Evolutionary conservation across 2,797 vertebrate species (phyloP).

Genomic region (Alcedo atthis): DNA sequence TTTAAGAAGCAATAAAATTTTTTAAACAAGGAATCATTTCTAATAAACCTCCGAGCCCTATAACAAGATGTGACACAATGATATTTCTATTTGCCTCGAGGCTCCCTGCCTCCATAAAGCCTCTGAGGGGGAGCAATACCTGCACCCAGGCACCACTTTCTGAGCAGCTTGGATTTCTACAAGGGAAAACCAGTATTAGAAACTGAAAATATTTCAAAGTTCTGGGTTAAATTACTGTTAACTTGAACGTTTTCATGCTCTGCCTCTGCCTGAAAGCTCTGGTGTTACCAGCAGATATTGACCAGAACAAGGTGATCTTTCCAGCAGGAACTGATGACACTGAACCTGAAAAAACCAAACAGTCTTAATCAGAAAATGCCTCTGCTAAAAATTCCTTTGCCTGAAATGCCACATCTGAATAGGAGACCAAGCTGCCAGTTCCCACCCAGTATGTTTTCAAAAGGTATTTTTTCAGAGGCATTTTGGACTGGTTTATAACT

Average conservation of each 20-base stretch:
- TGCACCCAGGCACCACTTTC: too few species aligned
- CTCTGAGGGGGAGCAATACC: too few species aligned
- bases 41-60: not conserved
- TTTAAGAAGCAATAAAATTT: not conserved
- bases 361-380: not conserved
- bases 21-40: not conserved
- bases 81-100: not conserved
- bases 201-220: too few species aligned
- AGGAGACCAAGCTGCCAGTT: not conserved
- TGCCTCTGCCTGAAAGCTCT: too few species aligned
- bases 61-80: not conserved
- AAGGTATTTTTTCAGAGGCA: not conserved
- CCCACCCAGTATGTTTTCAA: not conserved
- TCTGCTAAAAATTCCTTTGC: not conserved
- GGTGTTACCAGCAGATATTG: too few species aligned
- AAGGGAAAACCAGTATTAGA: too few species aligned
- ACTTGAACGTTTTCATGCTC: too few species aligned
- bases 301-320: too few species aligned
- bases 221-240: too few species aligned
- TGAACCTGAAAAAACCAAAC: too few species aligned
- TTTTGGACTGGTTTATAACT: not conserved
- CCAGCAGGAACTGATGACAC: too few species aligned
- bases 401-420: not conserved
- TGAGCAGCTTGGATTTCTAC: too few species aligned
- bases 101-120: not conserved